Conservation (phyloP, 2,888 invertebrate genomes). For the Oligia strigilis region DNA sequence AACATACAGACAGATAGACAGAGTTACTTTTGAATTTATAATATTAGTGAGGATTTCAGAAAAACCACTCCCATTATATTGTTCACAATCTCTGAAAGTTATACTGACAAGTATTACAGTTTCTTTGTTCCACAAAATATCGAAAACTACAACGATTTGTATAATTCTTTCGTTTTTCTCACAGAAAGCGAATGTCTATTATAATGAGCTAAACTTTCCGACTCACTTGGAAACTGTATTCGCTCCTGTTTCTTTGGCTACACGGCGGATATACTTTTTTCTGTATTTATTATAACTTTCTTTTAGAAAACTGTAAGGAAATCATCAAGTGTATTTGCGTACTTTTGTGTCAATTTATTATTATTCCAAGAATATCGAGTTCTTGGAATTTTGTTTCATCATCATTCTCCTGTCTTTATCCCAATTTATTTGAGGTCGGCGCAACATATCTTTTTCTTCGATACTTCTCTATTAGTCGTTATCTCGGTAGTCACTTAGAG, state of each 20-base stretch:
- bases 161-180: constrained; percentile 50
- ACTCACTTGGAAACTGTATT: constrained; percentile 53
- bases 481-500: too few relatives aligned
- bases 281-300: constrained; percentile 58
- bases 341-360: constrained; percentile 20
- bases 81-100: constrained; percentile 19
- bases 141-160: constrained; percentile 57
- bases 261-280: constrained; percentile 37
- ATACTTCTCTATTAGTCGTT: too few relatives aligned
- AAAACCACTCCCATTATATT: neutral
- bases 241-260: constrained; percentile 25
- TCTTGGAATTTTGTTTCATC: neutral
- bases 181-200: constrained; percentile 44
- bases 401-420: too few relatives aligned
- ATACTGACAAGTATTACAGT: constrained; percentile 24
- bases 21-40: too few relatives aligned
- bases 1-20: too few relatives aligned
- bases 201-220: constrained; percentile 58
- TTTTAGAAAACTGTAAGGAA: constrained; percentile 16
- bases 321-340: constrained; percentile 24
- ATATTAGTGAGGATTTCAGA: neutral
- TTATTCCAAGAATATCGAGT: neutral
- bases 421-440: too few relatives aligned
- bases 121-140: constrained; percentile 44
- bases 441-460: too few relatives aligned